These are phyloP conservation scores for Danio tinwini DNA, from an alignment of 2,797 vertebrate species.

Conservation along the genomic window DNA sequence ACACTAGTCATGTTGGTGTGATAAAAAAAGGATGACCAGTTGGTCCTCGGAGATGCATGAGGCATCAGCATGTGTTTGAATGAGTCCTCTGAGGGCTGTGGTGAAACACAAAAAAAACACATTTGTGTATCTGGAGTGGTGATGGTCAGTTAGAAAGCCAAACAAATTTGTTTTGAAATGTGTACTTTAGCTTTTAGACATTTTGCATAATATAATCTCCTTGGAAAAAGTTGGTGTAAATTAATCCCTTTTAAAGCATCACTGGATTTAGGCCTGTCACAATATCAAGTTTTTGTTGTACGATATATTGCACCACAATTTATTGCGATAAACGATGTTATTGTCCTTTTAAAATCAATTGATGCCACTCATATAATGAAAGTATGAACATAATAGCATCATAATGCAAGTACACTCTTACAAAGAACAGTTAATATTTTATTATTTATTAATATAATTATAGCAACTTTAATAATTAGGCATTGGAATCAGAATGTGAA, in stretches of 20 bases:
- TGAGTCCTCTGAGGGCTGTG: background rate
- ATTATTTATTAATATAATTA: too few species aligned
- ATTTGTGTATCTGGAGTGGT: background rate
- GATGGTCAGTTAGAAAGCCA: background rate
- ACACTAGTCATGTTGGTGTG: background rate
- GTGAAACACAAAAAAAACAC: background rate
- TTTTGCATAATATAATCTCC: background rate
- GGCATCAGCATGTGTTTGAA: background rate
- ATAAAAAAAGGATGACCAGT: background rate
- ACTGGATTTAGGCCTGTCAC: too few species aligned
- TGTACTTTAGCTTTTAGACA: background rate
- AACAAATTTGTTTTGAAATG: background rate
- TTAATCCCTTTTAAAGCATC: background rate
- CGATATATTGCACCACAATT: too few species aligned
- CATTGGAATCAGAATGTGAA: too few species aligned
- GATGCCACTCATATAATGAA: too few species aligned
- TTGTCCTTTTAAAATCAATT: too few species aligned
- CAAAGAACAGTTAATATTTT: too few species aligned
- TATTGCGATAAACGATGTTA: too few species aligned
- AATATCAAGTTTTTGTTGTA: too few species aligned
- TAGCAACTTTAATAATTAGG: too few species aligned
- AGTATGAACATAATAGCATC: too few species aligned
- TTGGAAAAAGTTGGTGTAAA: background rate
- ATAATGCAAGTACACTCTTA: too few species aligned
- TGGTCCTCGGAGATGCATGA: slow-evolving; percentile 21